phyloP scores from a whole-genome alignment of 2,113 vertebrate genomes.

The Catagonus wagneri region DNA sequence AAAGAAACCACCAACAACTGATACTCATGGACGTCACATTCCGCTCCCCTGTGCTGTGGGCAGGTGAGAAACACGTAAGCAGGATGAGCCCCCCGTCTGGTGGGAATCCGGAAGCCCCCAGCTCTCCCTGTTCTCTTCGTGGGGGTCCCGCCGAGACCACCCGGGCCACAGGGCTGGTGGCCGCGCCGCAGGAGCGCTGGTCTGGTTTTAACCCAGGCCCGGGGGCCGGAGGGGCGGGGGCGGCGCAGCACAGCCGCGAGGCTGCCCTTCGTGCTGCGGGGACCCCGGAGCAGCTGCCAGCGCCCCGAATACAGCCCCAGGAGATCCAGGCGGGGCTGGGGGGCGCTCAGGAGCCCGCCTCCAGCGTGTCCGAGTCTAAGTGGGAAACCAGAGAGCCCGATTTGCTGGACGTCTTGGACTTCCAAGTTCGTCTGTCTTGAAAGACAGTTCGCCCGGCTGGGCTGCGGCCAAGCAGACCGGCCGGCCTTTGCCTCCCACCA shows the following conservation, averaged over 20 bases:
- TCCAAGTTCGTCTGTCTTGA: background rate
- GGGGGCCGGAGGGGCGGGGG: too few species aligned
- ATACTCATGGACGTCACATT: background rate
- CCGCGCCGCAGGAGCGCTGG: background rate
- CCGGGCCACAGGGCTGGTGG: accelerated
- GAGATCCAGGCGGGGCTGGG: background rate
- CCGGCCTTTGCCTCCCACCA: background rate
- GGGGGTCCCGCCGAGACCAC: background rate
- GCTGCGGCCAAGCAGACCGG: background rate
- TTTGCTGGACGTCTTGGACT: background rate
- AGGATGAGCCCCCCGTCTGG: background rate
- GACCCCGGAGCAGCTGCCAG: background rate
- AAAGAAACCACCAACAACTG: constrained; percentile 2
- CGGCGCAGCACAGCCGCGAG: accelerated
- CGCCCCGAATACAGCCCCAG: accelerated
- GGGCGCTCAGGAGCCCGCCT: background rate
- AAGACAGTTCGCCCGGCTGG: background rate
- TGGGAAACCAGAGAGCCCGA: background rate
- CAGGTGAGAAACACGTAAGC: background rate
- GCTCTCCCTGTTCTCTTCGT: background rate
- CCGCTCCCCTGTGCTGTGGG: background rate
- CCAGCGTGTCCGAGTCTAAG: background rate
- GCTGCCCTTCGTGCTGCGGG: background rate
- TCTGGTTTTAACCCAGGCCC: background rate
- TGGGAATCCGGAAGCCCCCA: background rate